phyloP scores from a whole-genome alignment of 2,888 invertebrate genomes.

The Leistus spinibarbis region DNA sequence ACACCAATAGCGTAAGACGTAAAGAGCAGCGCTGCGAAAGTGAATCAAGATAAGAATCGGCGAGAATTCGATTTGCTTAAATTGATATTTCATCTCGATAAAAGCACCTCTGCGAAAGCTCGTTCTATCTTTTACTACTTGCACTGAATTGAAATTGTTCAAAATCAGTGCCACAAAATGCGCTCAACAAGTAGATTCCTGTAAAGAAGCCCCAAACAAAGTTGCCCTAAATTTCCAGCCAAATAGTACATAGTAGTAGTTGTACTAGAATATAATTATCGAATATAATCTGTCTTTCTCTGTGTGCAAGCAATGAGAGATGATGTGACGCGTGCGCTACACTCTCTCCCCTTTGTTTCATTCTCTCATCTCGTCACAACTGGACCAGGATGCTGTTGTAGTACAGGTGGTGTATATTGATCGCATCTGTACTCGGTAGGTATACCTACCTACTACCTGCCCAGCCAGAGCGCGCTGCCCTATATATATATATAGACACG shows the following conservation, averaged over 20 bases:
- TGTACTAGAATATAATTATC: too few relatives aligned
- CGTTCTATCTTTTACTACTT: too few relatives aligned
- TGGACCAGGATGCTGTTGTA: conserved; percentile 12
- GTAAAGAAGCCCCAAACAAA: too few relatives aligned
- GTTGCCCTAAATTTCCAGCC: too few relatives aligned
- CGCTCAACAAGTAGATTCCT: too few relatives aligned
- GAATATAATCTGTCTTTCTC: too few relatives aligned
- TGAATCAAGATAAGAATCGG: background rate
- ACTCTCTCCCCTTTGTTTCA: background rate
- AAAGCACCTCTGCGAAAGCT: too few relatives aligned
- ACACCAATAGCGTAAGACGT: background rate
- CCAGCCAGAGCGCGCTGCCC: conserved; percentile 11
- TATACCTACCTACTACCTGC: background rate
- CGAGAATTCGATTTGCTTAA: background rate
- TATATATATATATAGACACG: conserved; percentile 29
- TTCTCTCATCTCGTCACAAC: background rate
- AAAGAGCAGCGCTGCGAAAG: background rate
- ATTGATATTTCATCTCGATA: background rate
- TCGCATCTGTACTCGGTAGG: conserved; percentile 10
- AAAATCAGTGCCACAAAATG: too few relatives aligned
- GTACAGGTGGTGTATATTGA: conserved; percentile 27
- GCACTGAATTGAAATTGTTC: too few relatives aligned
- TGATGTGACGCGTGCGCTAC: background rate
- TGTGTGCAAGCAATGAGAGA: too few relatives aligned
- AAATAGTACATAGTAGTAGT: too few relatives aligned